Conservation (phyloP, 1,140 invertebrate genomes). For the Drosophila nannoptera region DNA sequence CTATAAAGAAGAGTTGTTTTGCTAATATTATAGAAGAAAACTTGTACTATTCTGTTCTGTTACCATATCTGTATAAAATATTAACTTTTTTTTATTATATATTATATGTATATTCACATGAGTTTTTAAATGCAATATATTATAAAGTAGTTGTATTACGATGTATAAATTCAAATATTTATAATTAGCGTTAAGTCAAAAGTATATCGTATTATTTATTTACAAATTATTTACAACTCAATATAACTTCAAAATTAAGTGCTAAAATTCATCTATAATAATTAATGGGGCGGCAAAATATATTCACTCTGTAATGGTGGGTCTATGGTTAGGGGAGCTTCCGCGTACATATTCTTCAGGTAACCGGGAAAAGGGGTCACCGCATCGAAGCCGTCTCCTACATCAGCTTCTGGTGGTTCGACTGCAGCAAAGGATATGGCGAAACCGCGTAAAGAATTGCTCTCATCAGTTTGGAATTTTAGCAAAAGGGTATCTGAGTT, state of each 20-base stretch:
- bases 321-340: conserved; percentile 27
- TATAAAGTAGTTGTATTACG: no score
- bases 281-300: conserved; percentile 43
- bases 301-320: conserved; percentile 1
- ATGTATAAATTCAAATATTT: no score
- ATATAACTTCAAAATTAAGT: conserved; percentile 32
- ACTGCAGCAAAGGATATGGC: conserved; percentile 90
- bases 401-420: conserved; percentile 80
- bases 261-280: conserved; percentile 22
- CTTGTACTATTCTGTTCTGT: no score
- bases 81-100: no score
- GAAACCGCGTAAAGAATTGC: conserved; percentile 94
- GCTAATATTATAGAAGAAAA: no score
- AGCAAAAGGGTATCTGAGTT: conserved; percentile 91
- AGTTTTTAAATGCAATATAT: no score
- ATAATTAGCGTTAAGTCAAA: no score
- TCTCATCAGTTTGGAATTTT: conserved; percentile 93
- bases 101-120: no score
- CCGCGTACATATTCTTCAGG: conserved; percentile 71
- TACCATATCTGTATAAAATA: no score
- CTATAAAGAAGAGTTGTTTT: no score
- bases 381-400: conserved; percentile 63
- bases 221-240: conserved; percentile 54
- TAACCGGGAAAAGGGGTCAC: conserved; percentile 78
- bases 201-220: conserved; percentile 30